Conservation (phyloP, 2,797 vertebrate genomes). For the Gila robusta region DNA sequence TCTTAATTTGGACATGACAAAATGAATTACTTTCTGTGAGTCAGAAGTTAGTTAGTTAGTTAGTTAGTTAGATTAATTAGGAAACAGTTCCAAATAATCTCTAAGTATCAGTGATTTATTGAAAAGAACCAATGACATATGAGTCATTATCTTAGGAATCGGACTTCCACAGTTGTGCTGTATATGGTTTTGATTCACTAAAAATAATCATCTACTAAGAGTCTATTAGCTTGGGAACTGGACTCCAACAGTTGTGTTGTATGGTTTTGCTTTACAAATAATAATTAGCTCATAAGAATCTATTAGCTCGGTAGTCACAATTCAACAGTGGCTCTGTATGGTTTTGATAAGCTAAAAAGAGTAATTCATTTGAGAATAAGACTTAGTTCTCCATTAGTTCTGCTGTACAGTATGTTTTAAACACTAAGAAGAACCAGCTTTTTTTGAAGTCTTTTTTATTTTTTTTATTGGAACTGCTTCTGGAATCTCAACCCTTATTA, state of each 20-base stretch:
- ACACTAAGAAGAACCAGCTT: not conserved
- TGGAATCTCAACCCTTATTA: not conserved
- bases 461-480: not conserved
- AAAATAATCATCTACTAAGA: not conserved
- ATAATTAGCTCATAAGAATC: not conserved
- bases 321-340: not conserved
- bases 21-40: not conserved
- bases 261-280: not conserved
- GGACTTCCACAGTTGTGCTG: too few species aligned
- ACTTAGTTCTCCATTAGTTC: slow-evolving; percentile 2
- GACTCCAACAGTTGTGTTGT: not conserved
- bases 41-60: not conserved
- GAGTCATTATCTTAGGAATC: too few species aligned
- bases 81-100: not conserved
- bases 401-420: not conserved
- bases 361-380: not conserved
- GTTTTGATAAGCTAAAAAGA: not conserved
- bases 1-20: not conserved
- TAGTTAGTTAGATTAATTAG: not conserved
- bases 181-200: not conserved
- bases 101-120: not conserved
- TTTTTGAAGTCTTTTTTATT: not conserved
- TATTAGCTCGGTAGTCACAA: not conserved
- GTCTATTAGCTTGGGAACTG: not conserved
- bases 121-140: not conserved